Base-by-base conservation (phyloP, 2,888 invertebrate genomes). In the Fissipunctia ypsillon region DNA sequence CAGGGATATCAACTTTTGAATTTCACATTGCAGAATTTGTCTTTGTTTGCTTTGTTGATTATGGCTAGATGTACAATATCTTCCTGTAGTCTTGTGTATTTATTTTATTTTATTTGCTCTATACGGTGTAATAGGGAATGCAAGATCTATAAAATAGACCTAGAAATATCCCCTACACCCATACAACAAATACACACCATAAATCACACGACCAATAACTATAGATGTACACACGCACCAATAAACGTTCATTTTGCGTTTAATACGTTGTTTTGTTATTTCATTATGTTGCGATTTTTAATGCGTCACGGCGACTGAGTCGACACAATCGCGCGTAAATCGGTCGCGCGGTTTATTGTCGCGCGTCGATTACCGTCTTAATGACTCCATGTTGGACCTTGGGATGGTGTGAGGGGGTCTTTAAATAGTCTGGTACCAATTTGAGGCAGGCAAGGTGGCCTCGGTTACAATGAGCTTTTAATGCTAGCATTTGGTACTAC, bases 291-390 rank as follows among this genome's bases (percentile, higher is more conserved):
- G 76, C 80, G 73, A 75, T 83, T 83, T 79, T 82, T 84, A 80
- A 86, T 77, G 79, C 76, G 81, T 79, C 71, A 88, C 86, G 87
- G 73, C 69, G 80, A 69, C 74, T 86, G 87, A 74, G n/a, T 43
- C 78, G 75, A 82, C 87, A 94, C 93, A 93, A 93, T 93, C 87
- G 91, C 81, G 84, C 88, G 90, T 91, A 90, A 91, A 90, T 87
- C 88, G 87, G 86, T 84, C 82, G 87, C 86, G 84, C 84, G 87
- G 88, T 85, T 91, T 90, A 90, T 90, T 88, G 89, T 88, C 81
- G 87, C 88, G 79, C 86, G 82, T 87, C 87, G 86, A 87, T 86
- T 85, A 85, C 68, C 50, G 45, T 68, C 76, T 69, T 86, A 87
- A 87, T 91, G 77, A 65, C 57, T 45, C 61, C 69, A 41, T 84